Evolutionary conservation across 2,113 vertebrate species (phyloP).

Genomic region (Laterallus jamaicensis): DNA sequence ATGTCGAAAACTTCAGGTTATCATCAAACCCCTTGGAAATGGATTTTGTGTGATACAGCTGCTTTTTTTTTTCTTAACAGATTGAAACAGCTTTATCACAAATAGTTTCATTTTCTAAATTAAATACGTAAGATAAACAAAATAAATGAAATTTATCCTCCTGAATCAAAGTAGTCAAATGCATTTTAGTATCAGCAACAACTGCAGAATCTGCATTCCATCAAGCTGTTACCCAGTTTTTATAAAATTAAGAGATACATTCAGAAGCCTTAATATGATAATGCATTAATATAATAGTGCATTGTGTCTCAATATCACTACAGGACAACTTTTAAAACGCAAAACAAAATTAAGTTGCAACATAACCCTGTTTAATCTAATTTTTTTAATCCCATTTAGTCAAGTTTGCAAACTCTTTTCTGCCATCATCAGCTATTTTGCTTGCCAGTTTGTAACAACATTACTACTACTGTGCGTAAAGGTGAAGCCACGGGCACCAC

Average conservation of each 20-base stretch:
- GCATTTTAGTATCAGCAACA: neutral
- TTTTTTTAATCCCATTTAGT: constrained; percentile 60
- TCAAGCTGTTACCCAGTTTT: neutral
- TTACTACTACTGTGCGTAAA: neutral
- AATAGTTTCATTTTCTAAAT: neutral
- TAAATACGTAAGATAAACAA: neutral
- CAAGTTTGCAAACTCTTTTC: constrained; percentile 30
- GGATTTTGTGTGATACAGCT: neutral
- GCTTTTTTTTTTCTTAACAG: neutral
- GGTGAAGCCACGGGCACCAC: neutral
- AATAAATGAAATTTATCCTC: neutral
- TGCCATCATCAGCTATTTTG: constrained; percentile 54
- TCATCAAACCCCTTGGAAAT: neutral
- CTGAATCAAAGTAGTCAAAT: neutral
- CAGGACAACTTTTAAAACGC: constrained; percentile 28
- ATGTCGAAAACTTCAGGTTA: neutral
- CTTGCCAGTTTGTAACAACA: constrained; percentile 22
- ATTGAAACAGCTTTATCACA: neutral
- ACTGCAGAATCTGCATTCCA: neutral
- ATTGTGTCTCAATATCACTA: constrained; percentile 10
- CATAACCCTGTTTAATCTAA: constrained; percentile 19
- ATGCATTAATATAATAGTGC: constrained; percentile 38
- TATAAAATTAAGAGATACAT: constrained; percentile 39
- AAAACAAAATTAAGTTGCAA: constrained; percentile 50
- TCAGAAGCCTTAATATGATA: constrained; percentile 17